phyloP scores from a whole-genome alignment of 2,113 vertebrate species.

The Theristicus caerulescens region DNA sequence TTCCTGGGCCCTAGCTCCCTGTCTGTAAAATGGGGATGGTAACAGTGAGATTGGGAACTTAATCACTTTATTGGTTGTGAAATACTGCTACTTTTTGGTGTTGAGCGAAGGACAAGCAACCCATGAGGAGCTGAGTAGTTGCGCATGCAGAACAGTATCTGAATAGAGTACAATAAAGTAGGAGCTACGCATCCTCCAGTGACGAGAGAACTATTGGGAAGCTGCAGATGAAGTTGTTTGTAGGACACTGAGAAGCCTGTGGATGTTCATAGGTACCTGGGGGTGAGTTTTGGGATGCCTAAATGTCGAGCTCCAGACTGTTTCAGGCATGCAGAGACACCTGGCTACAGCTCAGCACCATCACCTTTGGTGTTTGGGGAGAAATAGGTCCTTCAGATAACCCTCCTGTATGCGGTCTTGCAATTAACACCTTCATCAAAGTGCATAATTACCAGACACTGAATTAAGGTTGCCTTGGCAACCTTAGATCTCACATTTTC shows the following conservation, averaged over 20 bases:
- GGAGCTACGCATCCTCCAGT: background rate
- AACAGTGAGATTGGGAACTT: conserved; percentile 13
- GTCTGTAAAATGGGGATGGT: background rate
- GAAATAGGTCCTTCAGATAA: background rate
- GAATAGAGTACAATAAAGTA: background rate
- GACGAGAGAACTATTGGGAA: background rate
- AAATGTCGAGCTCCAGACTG: background rate
- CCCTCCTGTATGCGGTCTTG: background rate
- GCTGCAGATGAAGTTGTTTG: background rate
- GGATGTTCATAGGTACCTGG: fast-evolving
- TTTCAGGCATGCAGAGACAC: background rate
- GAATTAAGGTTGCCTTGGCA: background rate
- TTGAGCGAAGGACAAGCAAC: background rate
- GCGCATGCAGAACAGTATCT: background rate
- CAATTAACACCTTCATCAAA: background rate
- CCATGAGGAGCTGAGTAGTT: background rate
- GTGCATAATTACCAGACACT: background rate
- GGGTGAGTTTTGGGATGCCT: background rate
- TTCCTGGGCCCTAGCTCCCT: background rate
- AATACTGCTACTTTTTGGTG: conserved; percentile 11
- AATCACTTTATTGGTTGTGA: conserved; percentile 35
- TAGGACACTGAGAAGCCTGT: background rate
- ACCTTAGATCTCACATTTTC: background rate
- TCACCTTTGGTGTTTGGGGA: background rate
- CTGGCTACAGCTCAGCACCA: background rate